A percentile compares a stretch with the other conserved stretches of the same genome.
Evolutionary conservation across 1,140 invertebrate genomes (phyloP).

Genomic region (Dinothrombium tinctorium): DNA sequence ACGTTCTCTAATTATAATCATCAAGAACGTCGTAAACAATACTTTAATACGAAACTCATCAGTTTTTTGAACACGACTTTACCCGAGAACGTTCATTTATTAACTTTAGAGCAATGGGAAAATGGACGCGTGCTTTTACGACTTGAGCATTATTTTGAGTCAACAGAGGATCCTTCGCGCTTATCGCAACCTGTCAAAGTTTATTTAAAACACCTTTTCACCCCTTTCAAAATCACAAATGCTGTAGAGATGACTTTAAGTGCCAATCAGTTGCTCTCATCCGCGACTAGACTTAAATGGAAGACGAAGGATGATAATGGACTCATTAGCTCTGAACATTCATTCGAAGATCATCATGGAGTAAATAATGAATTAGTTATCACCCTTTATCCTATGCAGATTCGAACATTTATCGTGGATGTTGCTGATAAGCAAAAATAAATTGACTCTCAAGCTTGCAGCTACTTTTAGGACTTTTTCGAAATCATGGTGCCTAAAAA

Average conservation of each 20-base stretch:
- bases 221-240: slow-evolving; percentile 24
- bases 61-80: slow-evolving; percentile 26
- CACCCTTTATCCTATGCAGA: slow-evolving; percentile 33
- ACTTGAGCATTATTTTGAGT: slow-evolving; percentile 65
- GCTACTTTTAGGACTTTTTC: too few species aligned
- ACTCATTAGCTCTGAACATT: neutral
- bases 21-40: neutral
- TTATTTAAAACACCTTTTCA: neutral
- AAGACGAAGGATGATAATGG: neutral
- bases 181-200: slow-evolving; percentile 28
- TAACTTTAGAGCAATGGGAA: slow-evolving; percentile 64
- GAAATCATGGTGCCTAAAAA: too few species aligned
- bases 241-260: slow-evolving; percentile 40
- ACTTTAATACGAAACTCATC: slow-evolving; percentile 19
- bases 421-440: too few species aligned
- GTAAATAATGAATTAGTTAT: slow-evolving; percentile 19
- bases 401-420: slow-evolving; percentile 32
- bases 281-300: slow-evolving; percentile 13
- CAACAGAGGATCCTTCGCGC: slow-evolving; percentile 34
- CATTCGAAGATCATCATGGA: neutral
- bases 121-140: slow-evolving; percentile 40
- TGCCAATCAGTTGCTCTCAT: slow-evolving; percentile 32
- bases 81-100: slow-evolving; percentile 50
- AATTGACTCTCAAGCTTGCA: too few species aligned
- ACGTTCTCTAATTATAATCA: slow-evolving; percentile 18